These are phyloP conservation scores for Paramuricea clavata DNA, from an alignment of 92 coral and sea anemone genomes.

Conservation along the genomic window DNA sequence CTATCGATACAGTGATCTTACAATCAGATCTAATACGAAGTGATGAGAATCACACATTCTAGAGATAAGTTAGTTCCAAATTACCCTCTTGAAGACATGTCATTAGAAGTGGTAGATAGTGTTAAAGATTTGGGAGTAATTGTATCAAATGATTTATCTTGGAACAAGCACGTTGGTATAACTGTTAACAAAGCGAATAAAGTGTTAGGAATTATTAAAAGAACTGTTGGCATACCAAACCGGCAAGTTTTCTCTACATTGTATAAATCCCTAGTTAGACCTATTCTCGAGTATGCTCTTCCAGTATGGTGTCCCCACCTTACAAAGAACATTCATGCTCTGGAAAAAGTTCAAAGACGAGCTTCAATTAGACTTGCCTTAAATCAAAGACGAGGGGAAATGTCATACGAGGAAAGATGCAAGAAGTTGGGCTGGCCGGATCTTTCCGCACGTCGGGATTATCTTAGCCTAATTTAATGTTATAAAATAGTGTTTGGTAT, in stretches of 20 bases:
- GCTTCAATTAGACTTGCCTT: constrained; percentile 41
- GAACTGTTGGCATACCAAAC: constrained; percentile 11
- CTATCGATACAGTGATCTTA: background rate
- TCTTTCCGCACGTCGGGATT: no score
- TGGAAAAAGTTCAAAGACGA: constrained; percentile 33
- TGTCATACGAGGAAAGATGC: no score
- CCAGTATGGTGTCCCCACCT: constrained; percentile 33
- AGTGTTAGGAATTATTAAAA: background rate
- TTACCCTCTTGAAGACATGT: background rate
- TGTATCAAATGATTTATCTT: background rate
- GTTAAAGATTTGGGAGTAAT: background rate
- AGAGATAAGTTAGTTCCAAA: background rate
- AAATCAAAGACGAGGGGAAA: constrained; percentile 29
- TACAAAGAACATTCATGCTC: constrained; percentile 33
- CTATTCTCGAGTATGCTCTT: constrained; percentile 25
- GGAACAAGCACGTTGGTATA: background rate
- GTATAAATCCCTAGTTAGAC: constrained; percentile 54
- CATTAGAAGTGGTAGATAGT: background rate
- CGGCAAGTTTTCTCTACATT: constrained; percentile 46
- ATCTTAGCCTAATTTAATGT: no score
- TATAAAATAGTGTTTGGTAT: no score
- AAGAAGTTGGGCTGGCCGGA: no score
- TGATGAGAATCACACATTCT: constrained; percentile 36
- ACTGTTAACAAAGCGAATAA: constrained; percentile 5
- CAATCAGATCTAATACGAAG: constrained; percentile 17